Conservation (phyloP, 2,113 vertebrate genomes). For the Macrotis lagotis region DNA sequence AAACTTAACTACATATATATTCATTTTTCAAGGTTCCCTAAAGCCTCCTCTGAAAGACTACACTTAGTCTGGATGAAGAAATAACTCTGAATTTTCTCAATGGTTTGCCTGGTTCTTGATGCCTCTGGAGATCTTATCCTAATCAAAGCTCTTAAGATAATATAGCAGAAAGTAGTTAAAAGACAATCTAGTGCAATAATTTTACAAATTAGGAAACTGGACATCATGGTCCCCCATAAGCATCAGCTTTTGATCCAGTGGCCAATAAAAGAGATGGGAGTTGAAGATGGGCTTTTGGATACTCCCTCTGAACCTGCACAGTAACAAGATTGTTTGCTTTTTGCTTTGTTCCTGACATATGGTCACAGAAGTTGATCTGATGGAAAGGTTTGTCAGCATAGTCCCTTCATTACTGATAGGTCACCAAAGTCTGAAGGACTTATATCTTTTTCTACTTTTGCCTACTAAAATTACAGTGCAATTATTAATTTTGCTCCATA, state of each 20-base stretch:
- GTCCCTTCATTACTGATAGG: background rate
- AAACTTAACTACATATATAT: background rate
- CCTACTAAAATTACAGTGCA: background rate
- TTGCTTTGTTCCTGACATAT: background rate
- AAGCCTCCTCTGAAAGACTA: background rate
- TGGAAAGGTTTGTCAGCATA: background rate
- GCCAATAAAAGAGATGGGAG: background rate
- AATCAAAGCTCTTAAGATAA: background rate
- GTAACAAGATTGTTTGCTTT: background rate
- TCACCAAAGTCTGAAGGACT: background rate
- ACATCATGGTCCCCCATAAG: background rate
- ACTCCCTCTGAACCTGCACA: background rate
- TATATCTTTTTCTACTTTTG: background rate
- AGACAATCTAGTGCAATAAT: background rate
- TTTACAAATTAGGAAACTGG: background rate
- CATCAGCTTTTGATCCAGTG: background rate
- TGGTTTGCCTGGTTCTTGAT: conserved; percentile 39
- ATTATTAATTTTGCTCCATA: background rate
- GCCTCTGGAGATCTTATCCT: background rate
- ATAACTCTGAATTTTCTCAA: background rate
- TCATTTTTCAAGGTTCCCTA: background rate
- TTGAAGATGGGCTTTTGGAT: background rate
- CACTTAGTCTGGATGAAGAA: background rate
- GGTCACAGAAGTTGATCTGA: background rate
- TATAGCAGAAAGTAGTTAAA: background rate